Evolutionary conservation across 2,888 invertebrate genomes (phyloP).

Genomic region (Amaurobius ferox): DNA sequence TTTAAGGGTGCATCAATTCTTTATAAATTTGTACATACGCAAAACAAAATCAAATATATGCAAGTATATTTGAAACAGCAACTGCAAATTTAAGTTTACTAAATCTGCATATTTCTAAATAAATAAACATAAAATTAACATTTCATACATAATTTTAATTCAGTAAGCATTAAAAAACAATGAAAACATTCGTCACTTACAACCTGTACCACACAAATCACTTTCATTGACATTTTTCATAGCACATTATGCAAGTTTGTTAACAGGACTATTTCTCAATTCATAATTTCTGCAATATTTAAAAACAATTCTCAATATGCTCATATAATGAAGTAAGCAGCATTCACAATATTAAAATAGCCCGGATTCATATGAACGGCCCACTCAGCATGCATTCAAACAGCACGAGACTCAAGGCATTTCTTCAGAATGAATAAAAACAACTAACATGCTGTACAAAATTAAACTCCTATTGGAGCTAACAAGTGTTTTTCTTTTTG

Average conservation of each 20-base stretch:
- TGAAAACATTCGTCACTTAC: constrained; percentile 13
- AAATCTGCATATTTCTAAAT: too few species aligned
- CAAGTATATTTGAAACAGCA: too few species aligned
- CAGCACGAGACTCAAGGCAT: constrained; percentile 37
- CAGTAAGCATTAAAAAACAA: constrained; percentile 25
- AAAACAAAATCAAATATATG: too few species aligned
- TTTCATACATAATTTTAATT: constrained; percentile 20
- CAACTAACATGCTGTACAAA: constrained; percentile 63
- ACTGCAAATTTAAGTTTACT: too few species aligned
- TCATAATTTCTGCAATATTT: background rate
- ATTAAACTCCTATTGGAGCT: constrained; percentile 53
- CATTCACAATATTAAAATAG: constrained; percentile 58
- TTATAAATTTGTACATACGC: too few species aligned
- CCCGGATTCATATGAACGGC: constrained; percentile 44
- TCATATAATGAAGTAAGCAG: constrained; percentile 46
- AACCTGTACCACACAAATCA: background rate
- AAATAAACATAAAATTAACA: too few species aligned
- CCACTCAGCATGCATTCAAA: constrained; percentile 33
- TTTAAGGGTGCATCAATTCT: too few species aligned
- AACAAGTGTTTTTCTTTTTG: constrained; percentile 47
- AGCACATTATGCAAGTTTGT: background rate
- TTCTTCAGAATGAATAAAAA: constrained; percentile 53
- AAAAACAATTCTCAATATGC: constrained; percentile 42
- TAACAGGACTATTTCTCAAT: constrained; percentile 12
- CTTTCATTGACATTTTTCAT: background rate